Conservation (phyloP, 2,888 invertebrate genomes). For the Polymixis lichenea region DNA sequence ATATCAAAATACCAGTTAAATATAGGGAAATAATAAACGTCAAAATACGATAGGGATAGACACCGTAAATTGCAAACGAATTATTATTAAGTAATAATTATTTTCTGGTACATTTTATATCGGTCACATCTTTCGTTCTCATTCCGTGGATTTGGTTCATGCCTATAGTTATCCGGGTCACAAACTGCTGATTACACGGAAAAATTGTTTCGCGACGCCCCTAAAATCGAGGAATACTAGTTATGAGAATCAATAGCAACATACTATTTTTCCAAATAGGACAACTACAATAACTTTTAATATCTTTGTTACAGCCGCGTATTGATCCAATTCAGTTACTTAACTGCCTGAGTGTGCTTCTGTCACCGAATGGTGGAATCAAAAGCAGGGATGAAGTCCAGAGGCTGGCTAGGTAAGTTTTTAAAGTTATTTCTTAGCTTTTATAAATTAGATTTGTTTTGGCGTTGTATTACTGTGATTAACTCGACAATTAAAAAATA, state of each 20-base stretch:
- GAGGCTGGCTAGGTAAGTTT: slow-evolving; percentile 94
- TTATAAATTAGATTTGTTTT: background rate
- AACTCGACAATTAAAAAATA: background rate
- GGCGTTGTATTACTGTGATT: background rate
- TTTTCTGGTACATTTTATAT: background rate
- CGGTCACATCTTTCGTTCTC: too few relatives aligned
- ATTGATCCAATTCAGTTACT: slow-evolving; percentile 97
- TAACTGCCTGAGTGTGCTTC: slow-evolving; percentile 96
- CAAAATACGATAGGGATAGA: background rate
- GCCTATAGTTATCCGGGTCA: background rate
- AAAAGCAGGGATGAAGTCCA: slow-evolving; percentile 96
- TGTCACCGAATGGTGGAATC: slow-evolving; percentile 96
- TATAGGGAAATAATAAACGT: too few relatives aligned
- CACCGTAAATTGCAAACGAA: background rate
- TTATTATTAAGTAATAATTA: background rate
- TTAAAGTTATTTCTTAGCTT: slow-evolving; percentile 1
- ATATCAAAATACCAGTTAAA: background rate
- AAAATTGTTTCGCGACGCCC: background rate
- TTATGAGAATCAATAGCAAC: background rate
- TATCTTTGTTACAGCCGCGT: slow-evolving; percentile 94
- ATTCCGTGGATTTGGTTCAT: too few relatives aligned
- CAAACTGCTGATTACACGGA: background rate
- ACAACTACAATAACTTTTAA: slow-evolving; percentile 16
- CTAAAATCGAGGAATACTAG: background rate
- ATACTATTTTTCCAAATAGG: background rate